A percentile compares a stretch with the other conserved stretches of the same genome.
Evolutionary conservation across 2,113 vertebrate species (phyloP).

Genomic region (Pedetes capensis): DNA sequence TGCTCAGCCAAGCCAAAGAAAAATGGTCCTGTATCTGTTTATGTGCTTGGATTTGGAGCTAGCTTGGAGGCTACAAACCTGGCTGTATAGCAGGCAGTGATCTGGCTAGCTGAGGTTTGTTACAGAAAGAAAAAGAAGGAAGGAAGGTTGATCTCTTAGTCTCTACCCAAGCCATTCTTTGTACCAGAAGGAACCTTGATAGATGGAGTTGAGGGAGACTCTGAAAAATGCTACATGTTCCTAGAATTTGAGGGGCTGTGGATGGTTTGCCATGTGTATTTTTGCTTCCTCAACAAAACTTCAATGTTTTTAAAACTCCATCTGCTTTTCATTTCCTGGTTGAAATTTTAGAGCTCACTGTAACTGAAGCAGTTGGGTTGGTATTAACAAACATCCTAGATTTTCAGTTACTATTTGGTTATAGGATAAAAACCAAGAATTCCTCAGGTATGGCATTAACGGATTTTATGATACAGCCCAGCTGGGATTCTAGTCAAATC

Average conservation of each 20-base stretch:
- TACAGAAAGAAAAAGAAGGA: background rate
- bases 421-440: background rate
- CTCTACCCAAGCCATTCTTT: constrained; percentile 13
- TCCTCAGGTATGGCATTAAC: background rate
- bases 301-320: background rate
- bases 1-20: constrained; percentile 51
- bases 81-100: background rate
- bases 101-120: background rate
- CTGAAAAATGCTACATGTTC: background rate
- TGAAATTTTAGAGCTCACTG: constrained; percentile 21
- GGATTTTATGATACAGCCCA: background rate
- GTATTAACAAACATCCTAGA: background rate
- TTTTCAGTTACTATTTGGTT: background rate
- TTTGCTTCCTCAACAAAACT: background rate
- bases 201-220: background rate
- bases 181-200: background rate
- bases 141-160: background rate
- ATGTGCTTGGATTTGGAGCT: constrained; percentile 65
- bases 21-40: constrained; percentile 59
- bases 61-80: constrained; percentile 72
- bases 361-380: background rate
- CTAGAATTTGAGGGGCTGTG: background rate
- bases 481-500: background rate
- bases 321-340: constrained; percentile 20
- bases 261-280: background rate